Evolutionary conservation across 2,797 vertebrate species (phyloP).

Genomic region (Allobates femoralis): DNA sequence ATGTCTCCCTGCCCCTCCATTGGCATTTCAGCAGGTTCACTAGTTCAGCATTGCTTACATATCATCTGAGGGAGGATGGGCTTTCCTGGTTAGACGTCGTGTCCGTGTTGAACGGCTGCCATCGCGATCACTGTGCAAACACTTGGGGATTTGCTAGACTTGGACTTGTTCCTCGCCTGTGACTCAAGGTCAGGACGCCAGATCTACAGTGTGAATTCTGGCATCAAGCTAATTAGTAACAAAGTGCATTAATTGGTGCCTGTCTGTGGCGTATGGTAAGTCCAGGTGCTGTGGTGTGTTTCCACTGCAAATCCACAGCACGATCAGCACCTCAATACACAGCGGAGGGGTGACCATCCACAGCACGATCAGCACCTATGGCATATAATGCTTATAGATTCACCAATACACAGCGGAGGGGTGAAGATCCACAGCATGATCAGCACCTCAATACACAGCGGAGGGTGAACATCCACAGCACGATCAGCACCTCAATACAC

Average conservation of each 20-base stretch:
- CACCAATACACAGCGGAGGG: no score
- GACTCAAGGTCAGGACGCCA: conserved; percentile 4
- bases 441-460: no score
- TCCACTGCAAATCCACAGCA: not conserved
- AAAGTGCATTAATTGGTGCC: not conserved
- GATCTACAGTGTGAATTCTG: conserved; percentile 6
- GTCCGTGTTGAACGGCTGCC: not conserved
- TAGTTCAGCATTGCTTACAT: no score
- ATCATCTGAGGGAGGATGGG: not conserved
- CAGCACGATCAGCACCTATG: no score
- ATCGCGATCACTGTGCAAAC: not conserved
- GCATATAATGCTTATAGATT: no score
- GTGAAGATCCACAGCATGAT: no score
- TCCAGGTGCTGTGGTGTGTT: not conserved
- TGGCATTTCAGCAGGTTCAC: not conserved
- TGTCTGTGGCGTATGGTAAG: not conserved
- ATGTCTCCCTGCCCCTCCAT: not conserved
- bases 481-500: no score
- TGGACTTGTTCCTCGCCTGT: not conserved
- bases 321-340: no score
- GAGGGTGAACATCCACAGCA: no score
- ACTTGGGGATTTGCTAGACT: not conserved
- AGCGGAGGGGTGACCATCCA: no score
- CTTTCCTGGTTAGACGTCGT: not conserved
- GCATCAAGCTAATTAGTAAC: not conserved